These are phyloP conservation scores for Crypturellus undulatus DNA, from an alignment of 2,113 vertebrate species.

Conservation along the genomic window DNA sequence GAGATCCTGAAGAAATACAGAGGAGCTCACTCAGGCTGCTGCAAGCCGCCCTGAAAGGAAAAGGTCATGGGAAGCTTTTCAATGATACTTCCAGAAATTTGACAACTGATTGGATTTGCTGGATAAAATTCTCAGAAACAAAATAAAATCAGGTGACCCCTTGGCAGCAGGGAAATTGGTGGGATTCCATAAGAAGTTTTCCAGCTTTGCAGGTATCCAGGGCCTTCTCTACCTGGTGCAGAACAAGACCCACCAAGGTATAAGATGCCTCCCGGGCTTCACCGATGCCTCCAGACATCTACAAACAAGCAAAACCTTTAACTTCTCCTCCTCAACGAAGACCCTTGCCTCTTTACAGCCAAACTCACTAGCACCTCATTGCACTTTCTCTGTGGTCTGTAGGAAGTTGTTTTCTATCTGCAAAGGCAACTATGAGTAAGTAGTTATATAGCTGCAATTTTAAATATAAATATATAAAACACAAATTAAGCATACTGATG, in stretches of 20 bases:
- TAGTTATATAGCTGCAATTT: neutral
- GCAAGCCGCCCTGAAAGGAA: neutral
- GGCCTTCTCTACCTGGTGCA: neutral
- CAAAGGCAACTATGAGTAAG: neutral
- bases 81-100: neutral
- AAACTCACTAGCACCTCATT: neutral
- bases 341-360: neutral
- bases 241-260: neutral
- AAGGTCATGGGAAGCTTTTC: neutral
- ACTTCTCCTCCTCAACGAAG: neutral
- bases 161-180: neutral
- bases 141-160: neutral
- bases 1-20: neutral
- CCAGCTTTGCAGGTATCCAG: neutral
- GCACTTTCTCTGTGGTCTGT: neutral
- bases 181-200: neutral
- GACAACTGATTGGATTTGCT: rapidly evolving
- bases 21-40: neutral
- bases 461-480: neutral
- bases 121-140: neutral
- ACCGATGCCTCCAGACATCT: neutral
- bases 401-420: neutral
- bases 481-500: neutral
- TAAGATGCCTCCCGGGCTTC: neutral
- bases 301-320: neutral